Conservation (phyloP, 2,113 vertebrate species). For the Thalassoma bifasciatum region DNA sequence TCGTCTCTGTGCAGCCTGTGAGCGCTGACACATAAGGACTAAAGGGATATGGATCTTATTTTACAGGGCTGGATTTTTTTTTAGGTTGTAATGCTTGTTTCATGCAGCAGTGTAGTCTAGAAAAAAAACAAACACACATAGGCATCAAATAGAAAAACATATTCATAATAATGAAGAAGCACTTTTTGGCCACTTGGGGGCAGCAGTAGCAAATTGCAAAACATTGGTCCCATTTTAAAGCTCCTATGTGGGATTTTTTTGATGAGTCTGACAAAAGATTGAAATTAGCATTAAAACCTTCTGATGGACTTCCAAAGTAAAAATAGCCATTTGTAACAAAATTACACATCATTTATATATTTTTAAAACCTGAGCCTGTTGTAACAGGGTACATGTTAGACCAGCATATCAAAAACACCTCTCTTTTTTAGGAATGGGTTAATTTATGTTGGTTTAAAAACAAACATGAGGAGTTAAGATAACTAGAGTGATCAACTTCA, state of each 20-base stretch:
- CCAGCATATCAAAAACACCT: no score
- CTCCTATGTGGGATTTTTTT: not conserved
- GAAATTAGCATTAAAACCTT: not conserved
- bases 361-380: not conserved
- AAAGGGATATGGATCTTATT: constrained; percentile 33
- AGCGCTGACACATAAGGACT: constrained; percentile 53
- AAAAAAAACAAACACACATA: not conserved
- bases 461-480: no score
- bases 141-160: no score
- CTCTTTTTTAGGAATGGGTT: no score
- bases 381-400: not conserved
- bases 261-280: not conserved
- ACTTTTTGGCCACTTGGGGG: not conserved
- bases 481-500: no score
- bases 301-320: not conserved
- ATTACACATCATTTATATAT: no score
- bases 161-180: no score
- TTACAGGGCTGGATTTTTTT: constrained; percentile 19
- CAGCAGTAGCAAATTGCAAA: not conserved
- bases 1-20: constrained; percentile 10
- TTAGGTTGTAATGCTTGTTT: constrained; percentile 6
- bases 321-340: no score
- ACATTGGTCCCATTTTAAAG: not conserved
- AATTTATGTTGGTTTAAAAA: no score
- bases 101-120: not conserved